These are phyloP conservation scores for Coelopa pilipes DNA, from an alignment of 2,888 invertebrate species.

Conservation along the genomic window DNA sequence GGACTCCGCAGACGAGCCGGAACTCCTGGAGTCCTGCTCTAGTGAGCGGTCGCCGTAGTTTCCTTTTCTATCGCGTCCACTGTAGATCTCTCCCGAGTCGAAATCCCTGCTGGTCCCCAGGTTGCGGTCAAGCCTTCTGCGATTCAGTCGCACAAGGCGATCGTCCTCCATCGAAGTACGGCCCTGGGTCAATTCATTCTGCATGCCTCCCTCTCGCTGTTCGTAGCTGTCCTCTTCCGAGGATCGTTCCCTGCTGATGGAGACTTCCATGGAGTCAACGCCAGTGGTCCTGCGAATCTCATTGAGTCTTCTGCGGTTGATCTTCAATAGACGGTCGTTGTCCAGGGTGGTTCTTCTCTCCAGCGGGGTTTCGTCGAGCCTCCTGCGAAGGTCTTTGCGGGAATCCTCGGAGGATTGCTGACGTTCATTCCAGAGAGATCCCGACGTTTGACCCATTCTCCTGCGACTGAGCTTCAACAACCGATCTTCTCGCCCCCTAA, in stretches of 20 bases:
- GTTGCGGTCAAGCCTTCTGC: neutral
- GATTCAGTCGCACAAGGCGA: neutral
- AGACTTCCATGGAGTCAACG: neutral
- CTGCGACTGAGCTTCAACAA: too few species aligned
- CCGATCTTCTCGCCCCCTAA: too few species aligned
- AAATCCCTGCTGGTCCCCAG: too few species aligned
- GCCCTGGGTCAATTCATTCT: neutral
- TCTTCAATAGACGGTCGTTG: constrained; percentile 46
- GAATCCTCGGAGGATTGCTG: neutral
- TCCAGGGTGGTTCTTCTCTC: constrained; percentile 2
- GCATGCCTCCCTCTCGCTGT: neutral
- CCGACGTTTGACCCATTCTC: too few species aligned
- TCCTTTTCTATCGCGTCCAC: neutral
- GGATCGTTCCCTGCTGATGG: neutral
- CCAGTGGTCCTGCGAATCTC: neutral
- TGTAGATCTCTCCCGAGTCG: too few species aligned
- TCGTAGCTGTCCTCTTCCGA: neutral
- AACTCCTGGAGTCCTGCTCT: neutral
- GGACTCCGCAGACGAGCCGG: neutral
- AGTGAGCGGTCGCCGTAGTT: neutral
- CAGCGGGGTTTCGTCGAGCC: too few species aligned
- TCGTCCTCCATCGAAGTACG: neutral
- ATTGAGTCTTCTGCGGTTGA: constrained; percentile 47
- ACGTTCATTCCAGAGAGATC: neutral
- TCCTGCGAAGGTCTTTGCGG: neutral